These are phyloP conservation scores for Alsophila aescularia DNA, from an alignment of 2,888 invertebrate genomes.

Conservation along the genomic window DNA sequence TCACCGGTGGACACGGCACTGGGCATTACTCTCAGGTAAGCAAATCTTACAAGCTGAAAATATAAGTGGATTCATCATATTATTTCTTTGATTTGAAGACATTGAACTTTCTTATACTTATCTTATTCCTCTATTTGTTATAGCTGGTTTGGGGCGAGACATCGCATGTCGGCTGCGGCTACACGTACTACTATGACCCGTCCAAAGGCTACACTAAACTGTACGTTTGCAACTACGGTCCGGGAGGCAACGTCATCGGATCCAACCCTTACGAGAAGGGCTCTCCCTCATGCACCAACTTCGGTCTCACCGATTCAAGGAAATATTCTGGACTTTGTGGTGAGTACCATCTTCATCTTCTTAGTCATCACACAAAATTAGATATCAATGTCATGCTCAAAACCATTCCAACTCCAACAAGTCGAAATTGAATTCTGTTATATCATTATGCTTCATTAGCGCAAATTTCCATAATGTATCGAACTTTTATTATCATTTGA, in stretches of 20 bases:
- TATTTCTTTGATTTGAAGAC: background rate
- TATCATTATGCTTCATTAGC: conserved; percentile 34
- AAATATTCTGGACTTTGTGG: conserved; percentile 91
- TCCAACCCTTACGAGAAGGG: conserved; percentile 91
- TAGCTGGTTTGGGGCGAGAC: conserved; percentile 96
- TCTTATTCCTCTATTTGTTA: conserved; percentile 30
- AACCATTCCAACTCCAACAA: conserved; percentile 27
- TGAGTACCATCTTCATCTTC: conserved; percentile 71
- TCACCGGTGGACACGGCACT: conserved; percentile 87
- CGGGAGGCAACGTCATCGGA: conserved; percentile 91
- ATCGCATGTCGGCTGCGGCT: conserved; percentile 94
- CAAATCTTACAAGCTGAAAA: conserved; percentile 2
- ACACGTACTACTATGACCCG: conserved; percentile 91
- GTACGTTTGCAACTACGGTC: conserved; percentile 94
- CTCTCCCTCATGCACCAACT: conserved; percentile 88
- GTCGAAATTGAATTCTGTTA: conserved; percentile 27
- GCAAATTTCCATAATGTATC: conserved; percentile 35
- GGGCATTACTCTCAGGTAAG: conserved; percentile 94
- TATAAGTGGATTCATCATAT: background rate
- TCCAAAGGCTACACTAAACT: conserved; percentile 90
- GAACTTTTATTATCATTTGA: conserved; percentile 29
- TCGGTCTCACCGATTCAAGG: conserved; percentile 88
- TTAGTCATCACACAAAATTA: conserved; percentile 33
- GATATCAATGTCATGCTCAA: conserved; percentile 27
- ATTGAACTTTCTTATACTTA: conserved; percentile 14